Base-by-base conservation (phyloP, 2,797 vertebrate genomes). In the Rhodeus uyekii region DNA sequence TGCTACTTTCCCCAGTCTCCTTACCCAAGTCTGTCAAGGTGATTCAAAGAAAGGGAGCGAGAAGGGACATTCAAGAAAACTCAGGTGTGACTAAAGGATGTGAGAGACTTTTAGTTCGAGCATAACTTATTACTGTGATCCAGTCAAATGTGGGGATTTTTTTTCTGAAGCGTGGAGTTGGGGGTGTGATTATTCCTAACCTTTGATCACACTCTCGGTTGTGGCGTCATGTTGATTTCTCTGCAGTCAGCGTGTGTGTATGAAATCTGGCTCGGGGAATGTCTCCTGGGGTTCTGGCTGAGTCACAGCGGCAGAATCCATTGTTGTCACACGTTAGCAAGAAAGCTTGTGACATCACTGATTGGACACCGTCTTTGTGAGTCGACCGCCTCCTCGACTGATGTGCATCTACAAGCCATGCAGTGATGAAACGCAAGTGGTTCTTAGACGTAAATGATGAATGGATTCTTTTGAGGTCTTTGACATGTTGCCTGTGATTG, bases 1-100 rank as follows among this genome's bases (percentile, higher is more conserved):
- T 83, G 77, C 85, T 85, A 85, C 83, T 86, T 85, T 86, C 34
- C 79, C 27, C 55, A 14, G 68, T 78, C 83, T 86, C 80, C 83
- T 85, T 83, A 61, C 22, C 50, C 8, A 82, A 82, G 46, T 80
- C 64, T 72, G 64, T 85, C 85, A 85, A 88, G 87, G 87, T 85
- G 85, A 86, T 86, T 83, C 53, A 75, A 69, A 79, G 24, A 79
- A 69, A 69, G 48, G 34, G 80, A 60, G 50, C 29, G 48, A 69
- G 48, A 71, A 61, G 61, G 68, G 61, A 78, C 80, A 32, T 65
- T 64, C 61, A 69, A 83, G 65, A 60, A 42, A 58, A 73, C 27
- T 46, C 44, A n/a, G 74, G 55, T 77, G 60, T 48, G 78, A 82
- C 68, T 24, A 83, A 75, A 80, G 50, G 24, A n/a, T 78, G 67